Conservation (phyloP, 2,888 invertebrate species). For the Drosophila cracens region DNA sequence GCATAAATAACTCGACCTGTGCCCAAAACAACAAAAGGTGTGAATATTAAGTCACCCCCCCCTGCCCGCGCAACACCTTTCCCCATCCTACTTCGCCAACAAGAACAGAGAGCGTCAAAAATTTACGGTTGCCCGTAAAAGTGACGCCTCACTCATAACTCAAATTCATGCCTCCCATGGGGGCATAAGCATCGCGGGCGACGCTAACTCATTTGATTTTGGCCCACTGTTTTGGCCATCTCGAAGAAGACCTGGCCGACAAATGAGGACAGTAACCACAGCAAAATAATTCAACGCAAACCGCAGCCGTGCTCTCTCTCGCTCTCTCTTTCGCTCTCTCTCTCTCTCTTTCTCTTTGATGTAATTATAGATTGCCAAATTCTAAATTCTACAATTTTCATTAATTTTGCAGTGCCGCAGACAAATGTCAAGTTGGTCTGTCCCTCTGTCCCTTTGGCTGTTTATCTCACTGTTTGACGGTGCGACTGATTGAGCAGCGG, state of each 20-base stretch:
- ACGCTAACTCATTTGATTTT: slow-evolving; percentile 74
- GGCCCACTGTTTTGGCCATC: slow-evolving; percentile 16
- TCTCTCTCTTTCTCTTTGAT: slow-evolving; percentile 45
- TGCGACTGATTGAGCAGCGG: slow-evolving; percentile 71
- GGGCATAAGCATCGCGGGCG: slow-evolving; percentile 46
- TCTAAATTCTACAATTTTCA: slow-evolving; percentile 74
- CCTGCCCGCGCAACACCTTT: not conserved
- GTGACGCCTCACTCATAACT: slow-evolving; percentile 73
- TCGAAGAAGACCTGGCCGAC: slow-evolving; percentile 44
- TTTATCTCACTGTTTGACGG: slow-evolving; percentile 4
- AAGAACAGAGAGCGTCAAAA: slow-evolving; percentile 47
- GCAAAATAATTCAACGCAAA: slow-evolving; percentile 72
- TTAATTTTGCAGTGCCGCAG: slow-evolving; percentile 72
- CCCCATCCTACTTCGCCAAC: not conserved
- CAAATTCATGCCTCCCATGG: slow-evolving; percentile 76
- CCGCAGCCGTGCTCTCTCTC: slow-evolving; percentile 16
- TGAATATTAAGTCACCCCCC: slow-evolving; percentile 72
- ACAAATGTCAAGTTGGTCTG: slow-evolving; percentile 46
- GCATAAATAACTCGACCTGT: slow-evolving; percentile 71
- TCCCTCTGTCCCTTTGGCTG: slow-evolving; percentile 4
- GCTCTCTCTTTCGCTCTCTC: not conserved
- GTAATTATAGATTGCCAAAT: slow-evolving; percentile 82
- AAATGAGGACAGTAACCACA: slow-evolving; percentile 80
- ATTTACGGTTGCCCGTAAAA: slow-evolving; percentile 76
- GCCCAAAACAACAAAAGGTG: slow-evolving; percentile 65